A percentile compares a stretch with the other conserved stretches of the same genome.
These are phyloP conservation scores for Drosophila busckii DNA, from an alignment of 1,140 invertebrate genomes.

Conservation along the genomic window DNA sequence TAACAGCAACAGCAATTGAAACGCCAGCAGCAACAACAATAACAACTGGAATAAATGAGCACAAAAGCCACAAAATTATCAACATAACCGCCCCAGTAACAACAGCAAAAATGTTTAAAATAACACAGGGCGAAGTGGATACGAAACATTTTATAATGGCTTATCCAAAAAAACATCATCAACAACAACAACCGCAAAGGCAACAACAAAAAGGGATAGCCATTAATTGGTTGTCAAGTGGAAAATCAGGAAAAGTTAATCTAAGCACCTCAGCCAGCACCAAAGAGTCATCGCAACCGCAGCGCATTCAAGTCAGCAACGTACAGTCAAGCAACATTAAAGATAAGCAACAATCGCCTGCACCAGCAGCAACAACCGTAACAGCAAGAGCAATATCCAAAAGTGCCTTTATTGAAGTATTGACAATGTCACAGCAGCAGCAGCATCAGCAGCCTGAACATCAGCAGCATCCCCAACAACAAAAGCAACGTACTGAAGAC, in stretches of 20 bases:
- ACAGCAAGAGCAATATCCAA: conserved; percentile 24
- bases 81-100: conserved; percentile 29
- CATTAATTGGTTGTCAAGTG: conserved; percentile 12
- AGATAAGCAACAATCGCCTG: conserved; percentile 4
- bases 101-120: conserved; percentile 40
- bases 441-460: conserved; percentile 15
- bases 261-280: conserved; percentile 36
- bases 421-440: conserved; percentile 14
- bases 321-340: conserved; percentile 10
- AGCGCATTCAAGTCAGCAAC: conserved; percentile 22
- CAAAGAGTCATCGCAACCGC: conserved; percentile 42
- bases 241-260: no score
- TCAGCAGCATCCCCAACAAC: conserved; percentile 23
- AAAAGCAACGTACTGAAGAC: conserved; percentile 63
- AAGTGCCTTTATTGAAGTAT: conserved; percentile 50
- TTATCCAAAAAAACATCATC: conserved; percentile 18
- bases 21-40: conserved; percentile 6
- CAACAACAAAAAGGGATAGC: not conserved
- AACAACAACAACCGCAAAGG: conserved; percentile 11
- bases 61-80: conserved; percentile 31
- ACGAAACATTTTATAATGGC: conserved; percentile 23
- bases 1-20: not conserved
- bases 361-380: conserved; percentile 11
- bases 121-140: conserved; percentile 27
- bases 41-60: conserved; percentile 31